Percentiles rank a stretch among this genome's conserved stretches.
Conservation (phyloP, 2,113 vertebrate genomes). For the Dasyprocta punctata region DNA sequence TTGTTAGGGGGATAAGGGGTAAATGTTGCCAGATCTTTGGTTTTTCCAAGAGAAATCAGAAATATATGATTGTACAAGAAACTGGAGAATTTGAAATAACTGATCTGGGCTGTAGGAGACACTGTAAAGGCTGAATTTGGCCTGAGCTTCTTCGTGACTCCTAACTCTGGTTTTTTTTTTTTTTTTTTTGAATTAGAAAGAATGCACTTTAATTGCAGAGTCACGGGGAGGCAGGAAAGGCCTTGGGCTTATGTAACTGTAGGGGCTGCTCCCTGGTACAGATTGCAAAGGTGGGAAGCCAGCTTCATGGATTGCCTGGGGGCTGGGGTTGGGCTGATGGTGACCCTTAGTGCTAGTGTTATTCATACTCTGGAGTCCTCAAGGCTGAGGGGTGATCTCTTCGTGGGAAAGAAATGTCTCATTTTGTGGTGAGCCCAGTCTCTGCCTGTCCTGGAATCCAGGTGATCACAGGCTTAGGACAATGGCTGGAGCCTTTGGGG, state of each 20-base stretch:
- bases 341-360: not conserved
- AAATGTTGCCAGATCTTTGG: not conserved
- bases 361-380: not conserved
- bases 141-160: not conserved
- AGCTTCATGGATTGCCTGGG: not conserved
- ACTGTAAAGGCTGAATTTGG: too few relatives aligned
- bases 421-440: not conserved
- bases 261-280: not conserved
- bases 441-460: not conserved
- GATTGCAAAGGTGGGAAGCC: not conserved
- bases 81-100: not conserved
- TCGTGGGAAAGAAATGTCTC: not conserved
- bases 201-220: not conserved
- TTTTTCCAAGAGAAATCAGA: not conserved
- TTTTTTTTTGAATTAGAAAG: not conserved
- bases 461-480: not conserved
- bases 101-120: not conserved
- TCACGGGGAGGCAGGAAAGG: not conserved
- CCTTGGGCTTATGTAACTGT: not conserved
- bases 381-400: too few relatives aligned
- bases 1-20: not conserved
- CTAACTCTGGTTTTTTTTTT: not conserved
- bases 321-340: not conserved
- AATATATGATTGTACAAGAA: not conserved
- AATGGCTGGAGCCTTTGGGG: not conserved